Evolutionary conservation across 2,113 vertebrate genomes (phyloP).

Genomic region (Pelusios castaneus): DNA sequence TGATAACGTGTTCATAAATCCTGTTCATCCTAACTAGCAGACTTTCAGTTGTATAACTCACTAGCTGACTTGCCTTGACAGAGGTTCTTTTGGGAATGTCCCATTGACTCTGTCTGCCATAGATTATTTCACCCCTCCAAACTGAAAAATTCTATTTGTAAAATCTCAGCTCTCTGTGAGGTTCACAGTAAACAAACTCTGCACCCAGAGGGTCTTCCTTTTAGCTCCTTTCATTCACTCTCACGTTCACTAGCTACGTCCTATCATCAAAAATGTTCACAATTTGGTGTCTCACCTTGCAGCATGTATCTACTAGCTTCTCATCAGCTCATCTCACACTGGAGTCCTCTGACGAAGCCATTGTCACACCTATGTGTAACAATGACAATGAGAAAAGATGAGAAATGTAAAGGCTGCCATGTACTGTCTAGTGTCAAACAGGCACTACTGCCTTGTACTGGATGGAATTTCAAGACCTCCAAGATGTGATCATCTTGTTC

Average conservation of each 20-base stretch:
- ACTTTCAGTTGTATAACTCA: not conserved
- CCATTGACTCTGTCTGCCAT: not conserved
- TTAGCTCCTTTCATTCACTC: slow-evolving; percentile 13
- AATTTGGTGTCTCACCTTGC: not conserved
- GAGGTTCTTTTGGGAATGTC: not conserved
- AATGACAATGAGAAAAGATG: not conserved
- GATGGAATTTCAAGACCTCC: slow-evolving; percentile 46
- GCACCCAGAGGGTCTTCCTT: not conserved
- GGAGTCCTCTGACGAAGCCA: slow-evolving; percentile 14
- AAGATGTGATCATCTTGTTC: not conserved
- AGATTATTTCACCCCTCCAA: not conserved
- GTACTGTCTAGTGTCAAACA: slow-evolving; percentile 43
- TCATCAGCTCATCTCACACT: slow-evolving; percentile 27
- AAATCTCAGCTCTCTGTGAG: not conserved
- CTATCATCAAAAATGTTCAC: not conserved
- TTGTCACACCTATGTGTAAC: slow-evolving; percentile 40
- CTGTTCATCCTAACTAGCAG: not conserved
- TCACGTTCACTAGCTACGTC: not conserved
- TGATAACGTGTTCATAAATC: not conserved
- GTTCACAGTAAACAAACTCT: not conserved
- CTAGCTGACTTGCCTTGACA: not conserved
- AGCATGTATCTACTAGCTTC: not conserved
- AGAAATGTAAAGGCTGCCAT: not conserved
- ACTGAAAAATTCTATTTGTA: not conserved
- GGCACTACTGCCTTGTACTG: not conserved